Conservation (phyloP, 2,113 vertebrate species). For the Myotis davidii region DNA sequence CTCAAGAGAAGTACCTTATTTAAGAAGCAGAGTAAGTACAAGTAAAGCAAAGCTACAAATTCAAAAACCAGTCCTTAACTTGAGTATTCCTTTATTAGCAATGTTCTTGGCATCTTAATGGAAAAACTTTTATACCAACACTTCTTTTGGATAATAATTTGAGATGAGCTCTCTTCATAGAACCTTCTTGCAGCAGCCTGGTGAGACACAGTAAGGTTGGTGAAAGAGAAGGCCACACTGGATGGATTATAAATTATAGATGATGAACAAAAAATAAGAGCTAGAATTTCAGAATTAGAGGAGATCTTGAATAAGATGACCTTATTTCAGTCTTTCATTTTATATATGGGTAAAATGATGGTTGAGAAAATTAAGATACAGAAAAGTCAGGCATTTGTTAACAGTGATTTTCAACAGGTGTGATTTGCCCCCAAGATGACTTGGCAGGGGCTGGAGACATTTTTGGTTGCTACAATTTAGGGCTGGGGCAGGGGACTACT, state of each 20-base stretch:
- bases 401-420: background rate
- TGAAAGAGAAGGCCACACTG: background rate
- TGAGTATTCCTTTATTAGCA: background rate
- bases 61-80: background rate
- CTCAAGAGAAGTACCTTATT: background rate
- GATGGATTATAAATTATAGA: background rate
- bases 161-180: background rate
- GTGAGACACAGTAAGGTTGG: background rate
- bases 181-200: background rate
- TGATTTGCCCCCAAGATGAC: background rate
- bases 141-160: background rate
- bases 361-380: background rate
- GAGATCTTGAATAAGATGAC: background rate
- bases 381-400: background rate
- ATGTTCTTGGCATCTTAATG: background rate
- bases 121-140: background rate
- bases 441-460: background rate
- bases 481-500: background rate
- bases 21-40: background rate
- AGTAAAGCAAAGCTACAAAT: background rate
- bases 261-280: background rate
- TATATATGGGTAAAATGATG: background rate
- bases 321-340: background rate
- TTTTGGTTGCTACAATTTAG: background rate
- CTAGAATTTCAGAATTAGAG: background rate